These are phyloP conservation scores for Montipora cactus DNA, from an alignment of 64 coral and sea anemone genomes.

Conservation along the genomic window DNA sequence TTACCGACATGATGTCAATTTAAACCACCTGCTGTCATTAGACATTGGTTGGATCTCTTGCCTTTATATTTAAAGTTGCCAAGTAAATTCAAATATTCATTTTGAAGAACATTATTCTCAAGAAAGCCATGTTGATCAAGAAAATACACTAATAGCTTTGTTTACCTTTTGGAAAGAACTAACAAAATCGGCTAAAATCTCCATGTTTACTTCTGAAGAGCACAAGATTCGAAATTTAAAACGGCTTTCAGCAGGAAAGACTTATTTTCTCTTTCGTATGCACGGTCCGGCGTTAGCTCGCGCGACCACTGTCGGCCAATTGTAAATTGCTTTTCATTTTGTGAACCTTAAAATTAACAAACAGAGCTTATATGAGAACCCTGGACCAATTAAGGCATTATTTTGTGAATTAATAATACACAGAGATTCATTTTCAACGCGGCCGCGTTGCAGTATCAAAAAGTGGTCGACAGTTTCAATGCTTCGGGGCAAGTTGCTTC, in stretches of 20 bases:
- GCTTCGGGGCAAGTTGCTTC: neutral
- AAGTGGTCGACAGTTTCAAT: neutral
- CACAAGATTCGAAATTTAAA: conserved; percentile 20
- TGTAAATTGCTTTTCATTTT: neutral
- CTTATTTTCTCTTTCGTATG: neutral
- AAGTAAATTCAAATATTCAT: conserved; percentile 26
- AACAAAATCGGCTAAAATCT: conserved; percentile 14
- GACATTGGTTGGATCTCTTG: neutral
- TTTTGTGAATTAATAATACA: conserved; percentile 27
- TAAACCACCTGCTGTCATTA: neutral
- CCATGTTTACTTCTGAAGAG: conserved; percentile 17
- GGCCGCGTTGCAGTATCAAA: neutral
- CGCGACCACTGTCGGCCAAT: neutral
- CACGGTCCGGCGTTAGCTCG: too few relatives aligned
- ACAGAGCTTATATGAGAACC: neutral
- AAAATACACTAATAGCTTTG: conserved; percentile 12
- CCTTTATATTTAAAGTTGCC: neutral
- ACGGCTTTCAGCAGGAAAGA: neutral
- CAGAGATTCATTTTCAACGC: neutral
- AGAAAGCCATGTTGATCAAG: conserved; percentile 10
- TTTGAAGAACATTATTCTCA: conserved; percentile 25
- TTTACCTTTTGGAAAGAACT: conserved; percentile 20
- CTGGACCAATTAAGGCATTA: conserved; percentile 30
- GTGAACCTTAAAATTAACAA: conserved; percentile 23
- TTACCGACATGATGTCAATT: neutral